Conservation (phyloP, 2,888 invertebrate genomes). For the Tortricodes alternella region DNA sequence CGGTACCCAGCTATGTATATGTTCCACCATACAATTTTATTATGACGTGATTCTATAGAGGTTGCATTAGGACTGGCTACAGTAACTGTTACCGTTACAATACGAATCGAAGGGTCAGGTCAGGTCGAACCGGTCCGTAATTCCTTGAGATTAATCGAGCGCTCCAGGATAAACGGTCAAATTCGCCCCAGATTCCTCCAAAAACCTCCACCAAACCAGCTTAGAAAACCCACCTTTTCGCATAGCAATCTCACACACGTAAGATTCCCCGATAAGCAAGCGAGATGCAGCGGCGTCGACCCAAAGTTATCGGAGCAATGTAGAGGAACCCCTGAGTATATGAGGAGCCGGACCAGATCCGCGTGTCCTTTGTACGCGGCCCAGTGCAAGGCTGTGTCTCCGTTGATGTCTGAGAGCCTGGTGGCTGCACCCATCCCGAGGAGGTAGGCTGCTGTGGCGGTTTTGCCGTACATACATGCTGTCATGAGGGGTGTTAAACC, state of each 20-base stretch:
- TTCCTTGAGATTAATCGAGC: too few relatives aligned
- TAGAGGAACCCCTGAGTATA: constrained; percentile 95
- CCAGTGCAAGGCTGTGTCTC: constrained; percentile 97
- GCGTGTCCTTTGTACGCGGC: constrained; percentile 96
- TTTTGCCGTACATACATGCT: constrained; percentile 96
- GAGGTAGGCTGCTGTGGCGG: constrained; percentile 94
- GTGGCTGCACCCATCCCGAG: constrained; percentile 95
- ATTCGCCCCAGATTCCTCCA: too few relatives aligned
- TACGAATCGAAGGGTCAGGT: too few relatives aligned
- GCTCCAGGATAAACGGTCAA: too few relatives aligned
- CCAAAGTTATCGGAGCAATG: constrained; percentile 96
- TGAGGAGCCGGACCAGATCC: constrained; percentile 92
- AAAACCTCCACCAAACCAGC: too few relatives aligned
- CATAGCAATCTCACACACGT: constrained; percentile 93
- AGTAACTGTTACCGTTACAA: too few relatives aligned
- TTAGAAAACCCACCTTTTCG: constrained; percentile 88
- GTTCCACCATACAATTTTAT: too few relatives aligned
- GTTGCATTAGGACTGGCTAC: too few relatives aligned
- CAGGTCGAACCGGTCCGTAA: too few relatives aligned
- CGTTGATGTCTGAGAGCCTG: constrained; percentile 94
- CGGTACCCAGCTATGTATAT: too few relatives aligned
- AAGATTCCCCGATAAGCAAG: constrained; percentile 93
- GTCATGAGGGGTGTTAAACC: constrained; percentile 94
- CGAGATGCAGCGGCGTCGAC: constrained; percentile 94
- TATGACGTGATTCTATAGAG: too few relatives aligned